Conservation (phyloP, 2,888 invertebrate species). For the Bhutanitis thaidina region DNA sequence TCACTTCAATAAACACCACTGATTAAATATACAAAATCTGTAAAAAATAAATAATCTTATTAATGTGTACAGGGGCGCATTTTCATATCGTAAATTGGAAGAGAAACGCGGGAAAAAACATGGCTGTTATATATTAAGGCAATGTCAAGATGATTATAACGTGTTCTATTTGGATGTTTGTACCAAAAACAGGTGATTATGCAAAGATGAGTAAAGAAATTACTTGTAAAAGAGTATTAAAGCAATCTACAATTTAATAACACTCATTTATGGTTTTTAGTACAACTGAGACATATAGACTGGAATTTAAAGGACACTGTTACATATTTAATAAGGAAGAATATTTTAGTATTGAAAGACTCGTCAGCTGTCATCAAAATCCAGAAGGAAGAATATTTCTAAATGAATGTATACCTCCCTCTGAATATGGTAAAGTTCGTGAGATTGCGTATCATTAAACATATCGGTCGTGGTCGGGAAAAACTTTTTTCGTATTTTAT, state of each 20-base stretch:
- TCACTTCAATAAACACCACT: background rate
- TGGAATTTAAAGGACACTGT: slow-evolving; percentile 74
- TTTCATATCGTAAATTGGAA: slow-evolving; percentile 90
- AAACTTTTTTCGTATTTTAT: no score
- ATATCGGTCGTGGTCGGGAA: no score
- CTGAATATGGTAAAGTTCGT: slow-evolving; percentile 86
- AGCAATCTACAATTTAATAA: background rate
- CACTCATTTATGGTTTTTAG: slow-evolving; percentile 41
- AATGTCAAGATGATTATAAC: slow-evolving; percentile 89
- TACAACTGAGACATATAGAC: slow-evolving; percentile 84
- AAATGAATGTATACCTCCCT: slow-evolving; percentile 89
- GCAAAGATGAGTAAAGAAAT: background rate
- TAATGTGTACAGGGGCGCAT: slow-evolving; percentile 83
- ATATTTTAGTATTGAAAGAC: slow-evolving; percentile 81
- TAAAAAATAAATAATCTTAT: background rate
- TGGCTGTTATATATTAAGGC: slow-evolving; percentile 90
- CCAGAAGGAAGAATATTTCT: slow-evolving; percentile 81
- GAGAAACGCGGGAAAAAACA: slow-evolving; percentile 86
- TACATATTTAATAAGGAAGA: slow-evolving; percentile 80
- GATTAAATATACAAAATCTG: no score
- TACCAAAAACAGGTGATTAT: slow-evolving; percentile 82
- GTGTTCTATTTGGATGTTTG: slow-evolving; percentile 91
- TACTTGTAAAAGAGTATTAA: background rate
- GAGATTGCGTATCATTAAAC: no score
- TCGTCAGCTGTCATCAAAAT: slow-evolving; percentile 82